Evolutionary conservation across 1,140 invertebrate genomes (phyloP).

Genomic region (Scaptomyza pallida): DNA sequence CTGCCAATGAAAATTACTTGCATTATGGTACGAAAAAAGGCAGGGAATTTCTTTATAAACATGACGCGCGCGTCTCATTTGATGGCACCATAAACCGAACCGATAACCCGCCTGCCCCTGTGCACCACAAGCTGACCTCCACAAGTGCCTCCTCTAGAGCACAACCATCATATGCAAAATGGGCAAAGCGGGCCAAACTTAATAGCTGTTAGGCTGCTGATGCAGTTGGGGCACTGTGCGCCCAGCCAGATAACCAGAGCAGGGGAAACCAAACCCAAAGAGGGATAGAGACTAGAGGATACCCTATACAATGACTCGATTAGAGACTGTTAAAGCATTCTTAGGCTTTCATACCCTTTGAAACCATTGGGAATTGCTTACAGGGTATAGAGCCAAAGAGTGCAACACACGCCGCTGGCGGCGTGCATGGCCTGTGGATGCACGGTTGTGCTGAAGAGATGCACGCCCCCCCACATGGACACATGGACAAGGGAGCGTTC

Average conservation of each 20-base stretch:
- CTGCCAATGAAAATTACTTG: slow-evolving; percentile 62
- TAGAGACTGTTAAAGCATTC: too few relatives aligned
- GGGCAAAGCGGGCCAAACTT: slow-evolving; percentile 42
- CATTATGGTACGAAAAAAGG: slow-evolving; percentile 49
- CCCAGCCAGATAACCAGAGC: slow-evolving; percentile 3
- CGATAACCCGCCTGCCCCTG: slow-evolving; percentile 64
- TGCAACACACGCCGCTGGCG: slow-evolving; percentile 41
- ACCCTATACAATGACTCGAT: too few relatives aligned
- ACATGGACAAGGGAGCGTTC: slow-evolving; percentile 5
- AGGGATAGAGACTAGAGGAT: neutral
- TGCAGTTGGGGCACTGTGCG: slow-evolving; percentile 44
- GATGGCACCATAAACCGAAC: slow-evolving; percentile 77
- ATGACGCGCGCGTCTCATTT: slow-evolving; percentile 57
- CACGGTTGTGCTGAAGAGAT: slow-evolving; percentile 35
- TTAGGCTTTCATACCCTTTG: slow-evolving; percentile 1
- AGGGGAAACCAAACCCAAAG: neutral
- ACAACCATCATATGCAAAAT: slow-evolving; percentile 71
- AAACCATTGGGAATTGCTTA: neutral
- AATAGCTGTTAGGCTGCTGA: slow-evolving; percentile 68
- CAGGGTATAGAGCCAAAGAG: slow-evolving; percentile 1
- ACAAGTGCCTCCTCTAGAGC: slow-evolving; percentile 6
- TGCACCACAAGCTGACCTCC: slow-evolving; percentile 54
- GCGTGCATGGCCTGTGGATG: slow-evolving; percentile 44
- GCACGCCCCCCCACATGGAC: slow-evolving; percentile 42
- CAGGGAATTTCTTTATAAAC: slow-evolving; percentile 75